Conservation (phyloP, 2,113 vertebrate genomes). For the Onychorhynchus coronatus region DNA sequence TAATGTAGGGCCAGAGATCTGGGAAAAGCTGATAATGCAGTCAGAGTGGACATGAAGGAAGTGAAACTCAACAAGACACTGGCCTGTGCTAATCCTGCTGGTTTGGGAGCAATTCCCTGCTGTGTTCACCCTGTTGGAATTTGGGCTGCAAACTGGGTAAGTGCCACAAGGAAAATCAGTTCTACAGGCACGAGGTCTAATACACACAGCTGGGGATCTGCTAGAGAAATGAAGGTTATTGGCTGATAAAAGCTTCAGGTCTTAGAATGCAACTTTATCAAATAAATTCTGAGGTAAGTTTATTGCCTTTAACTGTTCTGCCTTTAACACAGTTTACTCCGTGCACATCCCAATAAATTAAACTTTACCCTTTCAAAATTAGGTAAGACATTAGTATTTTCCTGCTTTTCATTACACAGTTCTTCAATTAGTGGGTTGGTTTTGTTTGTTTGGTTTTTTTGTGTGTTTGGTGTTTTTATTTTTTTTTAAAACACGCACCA, state of each 20-base stretch:
- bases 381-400: not conserved
- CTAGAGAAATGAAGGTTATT: not conserved
- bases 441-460: not conserved
- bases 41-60: not conserved
- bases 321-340: not conserved
- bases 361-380: not conserved
- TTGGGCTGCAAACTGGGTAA: not conserved
- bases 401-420: not conserved
- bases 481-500: not conserved
- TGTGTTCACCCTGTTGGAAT: accelerated
- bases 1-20: not conserved
- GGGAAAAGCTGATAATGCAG: not conserved
- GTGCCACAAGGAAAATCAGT: not conserved
- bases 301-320: not conserved
- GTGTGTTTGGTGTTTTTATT: not conserved
- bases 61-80: not conserved
- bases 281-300: not conserved
- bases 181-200: not conserved
- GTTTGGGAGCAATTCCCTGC: not conserved
- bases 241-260: not conserved
- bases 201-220: not conserved
- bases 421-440: not conserved
- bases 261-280: not conserved
- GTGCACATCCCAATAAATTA: not conserved
- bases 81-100: not conserved